Conservation (phyloP, 2,797 vertebrate species). For the Mallotus villosus region DNA sequence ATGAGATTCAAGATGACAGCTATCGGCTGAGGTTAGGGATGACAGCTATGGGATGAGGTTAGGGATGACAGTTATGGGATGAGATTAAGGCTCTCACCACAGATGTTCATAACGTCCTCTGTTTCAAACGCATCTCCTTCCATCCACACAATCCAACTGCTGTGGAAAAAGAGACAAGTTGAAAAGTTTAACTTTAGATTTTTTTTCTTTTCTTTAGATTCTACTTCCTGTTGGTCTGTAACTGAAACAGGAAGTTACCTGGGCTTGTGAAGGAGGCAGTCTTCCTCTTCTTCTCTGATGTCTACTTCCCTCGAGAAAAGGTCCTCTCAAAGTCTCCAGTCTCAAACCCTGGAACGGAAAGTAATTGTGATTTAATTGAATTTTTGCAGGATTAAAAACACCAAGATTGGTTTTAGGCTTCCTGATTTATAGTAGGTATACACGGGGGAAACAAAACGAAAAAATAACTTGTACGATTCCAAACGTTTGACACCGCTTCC, state of each 20-base stretch:
- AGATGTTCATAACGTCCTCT: constrained; percentile 77
- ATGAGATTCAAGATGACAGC: too few relatives aligned
- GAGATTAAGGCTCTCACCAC: constrained; percentile 66
- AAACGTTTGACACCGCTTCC: background rate
- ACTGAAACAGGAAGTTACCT: constrained; percentile 48
- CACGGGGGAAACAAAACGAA: background rate
- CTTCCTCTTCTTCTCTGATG: constrained; percentile 44
- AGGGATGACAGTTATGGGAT: too few relatives aligned
- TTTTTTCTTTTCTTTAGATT: too few relatives aligned
- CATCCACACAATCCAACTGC: constrained; percentile 68
- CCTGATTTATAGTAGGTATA: too few relatives aligned
- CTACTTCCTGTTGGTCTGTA: background rate
- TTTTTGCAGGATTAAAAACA: too few relatives aligned
- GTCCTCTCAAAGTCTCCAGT: constrained; percentile 5
- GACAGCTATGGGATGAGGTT: too few relatives aligned
- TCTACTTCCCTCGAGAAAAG: background rate
- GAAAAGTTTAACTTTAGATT: background rate
- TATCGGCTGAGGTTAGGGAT: too few relatives aligned
- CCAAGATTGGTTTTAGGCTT: too few relatives aligned
- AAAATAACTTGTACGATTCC: too few relatives aligned
- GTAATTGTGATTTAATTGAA: background rate
- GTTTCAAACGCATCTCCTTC: constrained; percentile 77
- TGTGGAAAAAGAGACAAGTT: constrained; percentile 30
- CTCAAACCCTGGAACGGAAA: background rate
- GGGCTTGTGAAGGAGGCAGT: constrained; percentile 61